These are phyloP conservation scores for Acanthurus lineatus DNA, from an alignment of 2,797 vertebrate species.

Conservation along the genomic window DNA sequence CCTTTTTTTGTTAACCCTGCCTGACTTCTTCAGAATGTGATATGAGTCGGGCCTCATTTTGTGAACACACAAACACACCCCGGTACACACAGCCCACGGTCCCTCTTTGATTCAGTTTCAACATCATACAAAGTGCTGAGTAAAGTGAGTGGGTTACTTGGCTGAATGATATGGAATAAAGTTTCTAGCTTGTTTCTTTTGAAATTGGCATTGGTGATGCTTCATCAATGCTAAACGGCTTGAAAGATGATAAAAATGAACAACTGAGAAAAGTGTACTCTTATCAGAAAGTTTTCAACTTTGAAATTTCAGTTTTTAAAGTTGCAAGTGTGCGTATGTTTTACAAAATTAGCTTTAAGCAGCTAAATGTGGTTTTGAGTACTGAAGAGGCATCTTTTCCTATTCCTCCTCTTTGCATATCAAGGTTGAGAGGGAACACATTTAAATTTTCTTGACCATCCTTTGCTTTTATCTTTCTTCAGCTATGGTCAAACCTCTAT, in stretches of 20 bases:
- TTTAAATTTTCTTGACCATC: background rate
- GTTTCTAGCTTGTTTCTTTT: constrained; percentile 5
- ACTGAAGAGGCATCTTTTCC: background rate
- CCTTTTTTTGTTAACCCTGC: constrained; percentile 22
- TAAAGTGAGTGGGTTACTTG: constrained; percentile 19
- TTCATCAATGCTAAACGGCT: background rate
- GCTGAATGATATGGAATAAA: constrained; percentile 10
- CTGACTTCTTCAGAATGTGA: constrained; percentile 30
- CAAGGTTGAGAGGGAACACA: background rate
- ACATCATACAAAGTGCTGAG: background rate
- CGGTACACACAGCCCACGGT: constrained; percentile 9
- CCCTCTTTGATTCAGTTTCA: constrained; percentile 2
- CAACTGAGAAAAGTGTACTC: background rate
- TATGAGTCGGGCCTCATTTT: constrained; percentile 30
- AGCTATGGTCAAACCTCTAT: background rate
- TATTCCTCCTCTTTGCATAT: background rate
- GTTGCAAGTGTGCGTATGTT: background rate
- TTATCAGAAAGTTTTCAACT: background rate
- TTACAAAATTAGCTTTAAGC: background rate
- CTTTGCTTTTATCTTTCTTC: background rate
- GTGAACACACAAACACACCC: constrained; percentile 11
- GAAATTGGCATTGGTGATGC: background rate
- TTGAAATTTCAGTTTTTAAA: background rate
- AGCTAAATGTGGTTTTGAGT: background rate
- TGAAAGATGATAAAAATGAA: background rate